These are phyloP conservation scores for Linnaemya tessellans DNA, from an alignment of 2,888 invertebrate genomes.

Conservation along the genomic window DNA sequence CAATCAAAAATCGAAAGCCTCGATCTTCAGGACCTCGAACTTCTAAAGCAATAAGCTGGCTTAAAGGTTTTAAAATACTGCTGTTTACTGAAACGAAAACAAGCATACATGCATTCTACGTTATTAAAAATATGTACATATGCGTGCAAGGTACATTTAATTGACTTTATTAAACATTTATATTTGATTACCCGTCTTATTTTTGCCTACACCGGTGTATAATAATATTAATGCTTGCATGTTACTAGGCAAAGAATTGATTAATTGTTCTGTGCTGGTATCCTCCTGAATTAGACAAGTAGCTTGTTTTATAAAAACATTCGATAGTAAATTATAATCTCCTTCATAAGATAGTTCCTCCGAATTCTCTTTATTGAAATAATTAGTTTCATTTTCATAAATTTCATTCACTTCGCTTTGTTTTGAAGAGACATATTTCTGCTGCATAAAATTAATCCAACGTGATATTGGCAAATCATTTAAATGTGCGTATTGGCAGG, in stretches of 20 bases:
- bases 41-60: conserved; percentile 85
- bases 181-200: conserved; percentile 77
- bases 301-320: conserved; percentile 84
- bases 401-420: conserved; percentile 30
- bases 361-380: conserved; percentile 67
- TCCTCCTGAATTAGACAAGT: conserved; percentile 85
- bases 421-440: conserved; percentile 36
- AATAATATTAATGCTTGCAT: conserved; percentile 85
- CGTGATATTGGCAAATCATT: conserved; percentile 85
- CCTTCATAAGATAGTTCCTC: conserved; percentile 82
- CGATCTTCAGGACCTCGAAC: conserved; percentile 85
- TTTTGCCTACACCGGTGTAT: conserved; percentile 83
- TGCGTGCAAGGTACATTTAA: neutral
- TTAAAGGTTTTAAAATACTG: conserved; percentile 79
- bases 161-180: neutral
- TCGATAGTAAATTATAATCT: conserved; percentile 81
- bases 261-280: conserved; percentile 81
- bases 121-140: neutral
- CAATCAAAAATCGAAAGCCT: conserved; percentile 84
- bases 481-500: conserved; percentile 85
- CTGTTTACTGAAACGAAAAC: conserved; percentile 78
- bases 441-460: conserved; percentile 83
- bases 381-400: conserved; percentile 24
- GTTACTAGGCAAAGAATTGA: conserved; percentile 84
- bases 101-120: neutral